Percentiles rank a stretch among this genome's conserved stretches.
phyloP scores from a whole-genome alignment of 1,140 invertebrate genomes.

The Phthorimaea operculella region DNA sequence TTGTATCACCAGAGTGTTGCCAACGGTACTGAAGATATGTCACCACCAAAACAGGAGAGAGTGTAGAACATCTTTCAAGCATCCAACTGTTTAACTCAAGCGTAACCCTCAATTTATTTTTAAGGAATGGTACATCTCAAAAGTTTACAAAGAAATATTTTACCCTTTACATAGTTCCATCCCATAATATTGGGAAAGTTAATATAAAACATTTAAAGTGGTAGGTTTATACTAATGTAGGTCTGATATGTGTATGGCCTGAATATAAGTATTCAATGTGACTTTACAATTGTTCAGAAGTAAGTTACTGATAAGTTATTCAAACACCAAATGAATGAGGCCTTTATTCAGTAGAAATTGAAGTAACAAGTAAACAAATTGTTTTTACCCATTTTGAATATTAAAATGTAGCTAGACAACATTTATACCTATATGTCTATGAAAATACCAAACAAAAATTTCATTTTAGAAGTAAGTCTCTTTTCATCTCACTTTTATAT shows the following conservation, averaged over 20 bases:
- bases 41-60: constrained; percentile 57
- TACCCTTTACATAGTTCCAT: background rate
- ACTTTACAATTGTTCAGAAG: background rate
- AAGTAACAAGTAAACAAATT: background rate
- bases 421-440: too few relatives aligned
- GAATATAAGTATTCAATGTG: background rate
- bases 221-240: background rate
- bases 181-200: background rate
- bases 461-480: too few relatives aligned
- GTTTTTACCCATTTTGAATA: constrained; percentile 1
- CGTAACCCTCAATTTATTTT: constrained; percentile 52
- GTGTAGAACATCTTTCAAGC: constrained; percentile 33
- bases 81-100: constrained; percentile 27
- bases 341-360: constrained; percentile 27
- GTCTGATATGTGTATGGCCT: background rate
- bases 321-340: constrained; percentile 48
- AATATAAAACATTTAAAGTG: background rate
- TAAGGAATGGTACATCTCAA: constrained; percentile 59
- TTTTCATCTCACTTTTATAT: too few relatives aligned
- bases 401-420: background rate
- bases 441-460: too few relatives aligned
- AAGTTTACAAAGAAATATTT: constrained; percentile 55
- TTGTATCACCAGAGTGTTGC: constrained; percentile 67
- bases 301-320: constrained; percentile 10
- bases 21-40: constrained; percentile 62